Evolutionary conservation across 2,888 invertebrate genomes (phyloP), one percentile per base, ranked within the genome.

Genomic region (Hydrotaea diabolus): DNA sequence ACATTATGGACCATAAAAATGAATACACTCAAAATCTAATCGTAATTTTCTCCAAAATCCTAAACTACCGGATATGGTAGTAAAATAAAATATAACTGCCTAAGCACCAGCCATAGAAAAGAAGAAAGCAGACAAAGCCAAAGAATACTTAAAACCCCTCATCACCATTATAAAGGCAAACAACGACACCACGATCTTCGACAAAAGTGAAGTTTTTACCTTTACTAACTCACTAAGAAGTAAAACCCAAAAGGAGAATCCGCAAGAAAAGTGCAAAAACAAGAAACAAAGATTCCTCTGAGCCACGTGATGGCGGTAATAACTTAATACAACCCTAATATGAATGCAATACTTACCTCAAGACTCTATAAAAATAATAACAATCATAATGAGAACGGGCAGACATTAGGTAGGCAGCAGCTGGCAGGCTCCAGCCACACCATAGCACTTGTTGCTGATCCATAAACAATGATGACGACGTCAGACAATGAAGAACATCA

Each of bases 381-480:
- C 11, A 66, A 55, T 55, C 55, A 66, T 66, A 66, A 66, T 66
- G 43, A 39, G 39, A 66, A 2, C 23, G 31, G 8, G 2, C 62
- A 31, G 17, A 9, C 62, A 31, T n/a, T n/a, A n/a, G n/a, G n/a
- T n/a, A n/a, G n/a, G n/a, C n/a, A n/a, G n/a, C n/a, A n/a, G n/a
- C n/a, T n/a, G n/a, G n/a, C n/a, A n/a, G n/a, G n/a, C n/a, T n/a
- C n/a, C n/a, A n/a, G 17, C 36, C 9, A 17, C 31, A 64, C 64
- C 15, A 66, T 66, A 66, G 19, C 66, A 66, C 66, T 66, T 66
- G 66, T 66, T 66, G 66, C 66, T 13, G 17, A 36, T 36, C 31
- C 36, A 36, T 2, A 64, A 36, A 36, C 17, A n/a, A 19, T 17
- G 39, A 66, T 39, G 39, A 66, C 1, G 19, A 39, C n/a, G 0